Evolutionary conservation across 2,113 vertebrate genomes (phyloP), one percentile per base, ranked within the genome.

Genomic region (Leiothrix lutea): DNA sequence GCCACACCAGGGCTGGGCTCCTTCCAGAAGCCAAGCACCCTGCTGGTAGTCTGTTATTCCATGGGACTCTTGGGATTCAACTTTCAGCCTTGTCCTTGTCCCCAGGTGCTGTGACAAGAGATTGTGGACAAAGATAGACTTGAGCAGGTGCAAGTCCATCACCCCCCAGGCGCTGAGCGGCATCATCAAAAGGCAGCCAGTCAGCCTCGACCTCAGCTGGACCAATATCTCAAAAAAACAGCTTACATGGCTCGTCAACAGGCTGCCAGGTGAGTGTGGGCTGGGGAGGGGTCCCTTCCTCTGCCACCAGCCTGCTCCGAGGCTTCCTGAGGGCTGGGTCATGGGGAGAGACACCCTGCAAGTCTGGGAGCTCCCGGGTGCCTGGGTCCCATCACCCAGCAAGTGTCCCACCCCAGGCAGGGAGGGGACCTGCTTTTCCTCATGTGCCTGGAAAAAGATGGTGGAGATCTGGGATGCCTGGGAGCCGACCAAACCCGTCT

Each of bases 151-250:
- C 97, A 99, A 98, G 96, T 99, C 98, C 58, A 98, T 99, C 85
- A 99, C 98, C 80, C 99, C 99, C 42, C 99, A 99, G 97, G 99
- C 99, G 4, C 98, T 99, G 80, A 99, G 98, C 3, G 99, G 99
- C 72, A 99, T 99, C 98, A 99, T 99, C 97, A 99, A 99, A 97
- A 98, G 99, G 74, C 99, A 99, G 92, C 99, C 99, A 0, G 98
- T 99, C 92, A 98, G 98, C 42, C 99, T 99, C 0, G 99, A 99
- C 97, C 99, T 99, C 92, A 99, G 99, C 79, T 99, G 99, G 99
- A 99, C 99, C 97, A 99, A 99, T 96, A 99, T 99, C 96, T 99
- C 99, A 87, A 99, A 99, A 98, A 99, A 99, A 92, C 99, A 99
- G 96, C 99, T 99, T 78, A 99, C 98, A 7, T 99, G 99, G 99